A percentile compares a stretch with the other conserved stretches of the same genome.
Conservation (phyloP, 2,797 vertebrate species). For the Aldrovandia affinis region DNA sequence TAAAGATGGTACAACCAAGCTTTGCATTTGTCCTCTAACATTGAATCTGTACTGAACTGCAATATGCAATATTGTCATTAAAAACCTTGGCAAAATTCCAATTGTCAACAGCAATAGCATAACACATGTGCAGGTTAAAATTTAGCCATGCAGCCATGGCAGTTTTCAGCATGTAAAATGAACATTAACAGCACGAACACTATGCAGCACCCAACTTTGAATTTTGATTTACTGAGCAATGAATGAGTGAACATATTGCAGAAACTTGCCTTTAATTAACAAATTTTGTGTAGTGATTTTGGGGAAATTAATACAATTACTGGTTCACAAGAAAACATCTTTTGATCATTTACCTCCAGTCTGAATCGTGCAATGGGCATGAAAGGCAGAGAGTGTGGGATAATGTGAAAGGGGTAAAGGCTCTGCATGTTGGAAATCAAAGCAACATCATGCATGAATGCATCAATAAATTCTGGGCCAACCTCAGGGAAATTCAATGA, state of each 20-base stretch:
- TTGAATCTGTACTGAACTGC: not conserved
- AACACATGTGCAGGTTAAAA: not conserved
- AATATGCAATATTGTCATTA: too few species aligned
- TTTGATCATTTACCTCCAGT: constrained; percentile 7
- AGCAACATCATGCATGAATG: not conserved
- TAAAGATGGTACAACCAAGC: not conserved
- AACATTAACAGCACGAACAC: not conserved
- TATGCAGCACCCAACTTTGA: not conserved
- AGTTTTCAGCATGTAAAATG: not conserved
- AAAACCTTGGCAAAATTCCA: too few species aligned
- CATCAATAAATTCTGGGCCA: not conserved
- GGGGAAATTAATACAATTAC: not conserved
- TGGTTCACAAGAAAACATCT: not conserved
- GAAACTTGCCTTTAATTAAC: not conserved
- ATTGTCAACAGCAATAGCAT: not conserved
- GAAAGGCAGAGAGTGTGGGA: not conserved
- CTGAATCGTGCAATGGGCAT: not conserved
- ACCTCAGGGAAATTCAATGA: not conserved
- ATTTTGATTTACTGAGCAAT: not conserved
- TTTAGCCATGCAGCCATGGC: not conserved
- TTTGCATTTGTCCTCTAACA: too few species aligned
- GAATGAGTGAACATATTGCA: not conserved
- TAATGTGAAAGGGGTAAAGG: not conserved
- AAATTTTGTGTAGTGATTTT: not conserved
- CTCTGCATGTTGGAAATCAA: not conserved